phyloP scores from a whole-genome alignment of 2,113 vertebrate species.

The Varanus salvator region DNA sequence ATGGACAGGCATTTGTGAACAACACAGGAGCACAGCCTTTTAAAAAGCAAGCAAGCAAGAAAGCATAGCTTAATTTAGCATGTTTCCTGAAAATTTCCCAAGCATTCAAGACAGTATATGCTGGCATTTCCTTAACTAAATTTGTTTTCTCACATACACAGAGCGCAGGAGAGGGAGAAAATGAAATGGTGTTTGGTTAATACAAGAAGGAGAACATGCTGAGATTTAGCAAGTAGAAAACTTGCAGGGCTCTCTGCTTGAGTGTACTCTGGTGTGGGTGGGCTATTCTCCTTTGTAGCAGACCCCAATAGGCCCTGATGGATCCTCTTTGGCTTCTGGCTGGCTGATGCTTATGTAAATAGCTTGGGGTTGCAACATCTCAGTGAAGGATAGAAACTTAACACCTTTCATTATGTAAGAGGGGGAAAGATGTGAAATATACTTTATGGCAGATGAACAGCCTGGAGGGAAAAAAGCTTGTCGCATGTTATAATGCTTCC shows the following conservation, averaged over 20 bases:
- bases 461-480: slow-evolving; percentile 54
- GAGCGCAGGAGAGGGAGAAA: neutral
- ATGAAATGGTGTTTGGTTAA: neutral
- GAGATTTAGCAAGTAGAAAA: neutral
- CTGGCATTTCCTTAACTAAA: neutral
- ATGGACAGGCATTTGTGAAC: too few relatives aligned
- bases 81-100: slow-evolving; percentile 8
- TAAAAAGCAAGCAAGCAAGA: too few relatives aligned
- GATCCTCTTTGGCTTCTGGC: slow-evolving; percentile 45
- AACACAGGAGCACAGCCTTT: too few relatives aligned
- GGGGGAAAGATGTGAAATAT: slow-evolving; percentile 40
- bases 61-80: neutral
- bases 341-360: slow-evolving; percentile 30
- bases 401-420: slow-evolving; percentile 53
- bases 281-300: neutral
- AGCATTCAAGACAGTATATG: neutral
- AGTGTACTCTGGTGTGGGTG: fast-evolving
- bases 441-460: slow-evolving; percentile 61
- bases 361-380: slow-evolving; percentile 34
- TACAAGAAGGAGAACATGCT: neutral
- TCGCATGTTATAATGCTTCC: slow-evolving; percentile 50
- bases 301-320: slow-evolving; percentile 41
- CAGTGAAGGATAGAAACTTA: slow-evolving; percentile 51
- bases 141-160: slow-evolving; percentile 4
- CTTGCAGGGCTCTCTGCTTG: fast-evolving